Base-by-base conservation (phyloP, 2,888 invertebrate genomes). In the Creontiades dilutus region DNA sequence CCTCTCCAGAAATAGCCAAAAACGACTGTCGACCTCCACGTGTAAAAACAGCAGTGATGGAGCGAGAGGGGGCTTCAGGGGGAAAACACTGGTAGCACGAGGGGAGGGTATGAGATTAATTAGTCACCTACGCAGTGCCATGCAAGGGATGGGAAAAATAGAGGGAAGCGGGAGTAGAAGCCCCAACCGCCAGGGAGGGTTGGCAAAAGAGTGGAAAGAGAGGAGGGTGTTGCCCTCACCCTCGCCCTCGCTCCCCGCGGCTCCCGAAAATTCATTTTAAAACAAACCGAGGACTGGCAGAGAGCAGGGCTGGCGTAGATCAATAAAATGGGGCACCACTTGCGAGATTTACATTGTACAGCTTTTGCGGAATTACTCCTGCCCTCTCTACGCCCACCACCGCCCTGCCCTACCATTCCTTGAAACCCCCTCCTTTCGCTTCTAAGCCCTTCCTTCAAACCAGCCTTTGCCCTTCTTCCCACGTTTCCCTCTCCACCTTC, bases 341-440 rank as follows among this genome's bases (percentile, higher is more conserved):
- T 89, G 82, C 82, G 89, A 89, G 89, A 89, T 89, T 89, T 89
- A 89, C 89, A 89, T 89, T 89, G 89, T 89, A 89, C 89, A 89
- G 89, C 89, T 89, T 89, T 89, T 89, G 82, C 89, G 82, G 89
- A 89, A 89, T 89, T 89, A 89, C 88, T 78, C 78, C 55, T 52
- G 14, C 19, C 61, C 57, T 61, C 46, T 19, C 88, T 57, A 11
- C 27, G 5, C 86, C 86, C 75, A 47, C 46, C 14, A 16, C n/a
- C 82, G 11, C 19, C 82, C 37, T 11, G 14, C 28, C 28, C 47
- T 4, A 9, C 37, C 48, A 9, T 81, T 28, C 46, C 4, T n/a
- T 14, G 37, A 14, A 13, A 19, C 19, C 23, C 28, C 37, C 19
- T n/a, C 81, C 47, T 81, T 81, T 48, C 57, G n/a, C 61, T 19